Evolutionary conservation across 2,888 invertebrate genomes (phyloP).

Genomic region (Brassicogethes aeneus): DNA sequence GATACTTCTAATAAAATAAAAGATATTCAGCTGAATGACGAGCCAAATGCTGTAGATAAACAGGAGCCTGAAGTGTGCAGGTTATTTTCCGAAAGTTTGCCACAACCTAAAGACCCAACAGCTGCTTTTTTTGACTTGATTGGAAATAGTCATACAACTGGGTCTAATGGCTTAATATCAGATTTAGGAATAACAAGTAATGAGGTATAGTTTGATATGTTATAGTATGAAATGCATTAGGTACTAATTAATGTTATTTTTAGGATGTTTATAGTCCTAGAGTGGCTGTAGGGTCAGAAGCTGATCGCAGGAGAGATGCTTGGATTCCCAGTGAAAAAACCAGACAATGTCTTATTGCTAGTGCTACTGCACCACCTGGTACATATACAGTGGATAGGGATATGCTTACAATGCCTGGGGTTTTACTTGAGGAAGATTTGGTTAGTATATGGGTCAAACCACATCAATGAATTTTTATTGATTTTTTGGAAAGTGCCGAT

Average conservation of each 20-base stretch:
- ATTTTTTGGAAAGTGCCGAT: too few relatives aligned
- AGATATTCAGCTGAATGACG: slow-evolving; percentile 18
- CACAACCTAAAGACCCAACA: slow-evolving; percentile 36
- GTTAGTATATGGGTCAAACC: slow-evolving; percentile 41
- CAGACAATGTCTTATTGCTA: slow-evolving; percentile 53
- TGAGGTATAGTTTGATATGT: slow-evolving; percentile 16
- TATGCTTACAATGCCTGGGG: slow-evolving; percentile 76
- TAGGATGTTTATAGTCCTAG: slow-evolving; percentile 34
- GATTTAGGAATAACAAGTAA: slow-evolving; percentile 23
- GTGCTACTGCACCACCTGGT: slow-evolving; percentile 59
- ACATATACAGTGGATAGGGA: slow-evolving; percentile 64
- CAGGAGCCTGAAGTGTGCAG: slow-evolving; percentile 42
- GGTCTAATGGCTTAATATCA: slow-evolving; percentile 23
- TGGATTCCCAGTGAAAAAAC: slow-evolving; percentile 79
- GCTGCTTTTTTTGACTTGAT: slow-evolving; percentile 43
- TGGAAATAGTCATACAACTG: slow-evolving; percentile 26
- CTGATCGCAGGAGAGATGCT: slow-evolving; percentile 55
- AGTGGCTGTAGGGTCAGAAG: slow-evolving; percentile 44
- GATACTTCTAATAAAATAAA: slow-evolving; percentile 26
- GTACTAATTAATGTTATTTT: slow-evolving; percentile 9
- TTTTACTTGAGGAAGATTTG: slow-evolving; percentile 73
- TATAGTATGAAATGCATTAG: neutral
- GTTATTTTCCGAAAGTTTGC: slow-evolving; percentile 39
- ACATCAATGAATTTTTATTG: too few relatives aligned
- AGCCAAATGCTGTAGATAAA: slow-evolving; percentile 21